A percentile compares a stretch with the other conserved stretches of the same genome.
Evolutionary conservation across 2,888 invertebrate species (phyloP).

Genomic region (Dysmachus trigonus): DNA sequence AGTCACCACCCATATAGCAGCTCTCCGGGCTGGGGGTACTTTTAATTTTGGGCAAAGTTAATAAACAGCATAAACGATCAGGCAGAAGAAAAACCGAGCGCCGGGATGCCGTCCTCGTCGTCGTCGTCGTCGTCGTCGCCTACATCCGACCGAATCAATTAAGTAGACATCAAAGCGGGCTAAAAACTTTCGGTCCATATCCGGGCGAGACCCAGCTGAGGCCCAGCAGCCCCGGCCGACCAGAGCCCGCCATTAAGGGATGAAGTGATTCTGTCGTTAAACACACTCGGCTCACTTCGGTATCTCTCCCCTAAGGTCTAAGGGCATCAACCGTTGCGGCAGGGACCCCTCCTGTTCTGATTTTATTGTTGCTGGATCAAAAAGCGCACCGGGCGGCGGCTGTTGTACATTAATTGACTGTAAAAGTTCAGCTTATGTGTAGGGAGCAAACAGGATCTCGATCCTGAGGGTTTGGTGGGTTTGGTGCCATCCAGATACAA

Average conservation of each 20-base stretch:
- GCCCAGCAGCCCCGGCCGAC: background rate
- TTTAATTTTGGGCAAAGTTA: background rate
- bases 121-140: background rate
- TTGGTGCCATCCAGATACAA: background rate
- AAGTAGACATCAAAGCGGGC: background rate
- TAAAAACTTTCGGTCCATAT: background rate
- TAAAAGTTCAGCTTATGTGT: conserved; percentile 14
- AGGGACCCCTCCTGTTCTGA: background rate
- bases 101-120: background rate
- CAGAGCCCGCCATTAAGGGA: conserved; percentile 11
- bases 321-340: background rate
- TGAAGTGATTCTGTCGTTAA: conserved; percentile 27
- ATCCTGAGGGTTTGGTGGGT: background rate
- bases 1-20: background rate
- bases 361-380: conserved; percentile 24
- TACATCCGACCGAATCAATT: conserved; percentile 14
- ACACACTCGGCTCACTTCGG: background rate
- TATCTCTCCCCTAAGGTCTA: background rate
- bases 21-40: background rate
- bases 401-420: conserved; percentile 37
- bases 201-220: background rate
- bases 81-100: background rate
- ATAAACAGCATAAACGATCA: background rate
- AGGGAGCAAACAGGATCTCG: background rate
- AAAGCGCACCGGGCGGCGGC: conserved; percentile 8